Conservation (phyloP, 2,113 vertebrate genomes). For the Otis tarda region DNA sequence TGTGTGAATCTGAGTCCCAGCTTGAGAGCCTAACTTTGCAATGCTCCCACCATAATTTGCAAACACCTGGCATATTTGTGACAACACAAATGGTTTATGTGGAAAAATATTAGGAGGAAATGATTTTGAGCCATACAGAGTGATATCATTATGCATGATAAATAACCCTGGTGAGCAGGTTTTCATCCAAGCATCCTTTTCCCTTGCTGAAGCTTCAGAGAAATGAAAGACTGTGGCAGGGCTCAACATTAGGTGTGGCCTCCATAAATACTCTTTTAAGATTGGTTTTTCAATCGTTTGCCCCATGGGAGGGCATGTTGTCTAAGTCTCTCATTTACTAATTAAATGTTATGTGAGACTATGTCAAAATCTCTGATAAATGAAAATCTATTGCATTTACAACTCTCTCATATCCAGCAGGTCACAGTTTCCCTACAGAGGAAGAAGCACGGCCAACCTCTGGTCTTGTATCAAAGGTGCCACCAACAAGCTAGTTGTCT, state of each 20-base stretch:
- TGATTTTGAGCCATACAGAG: background rate
- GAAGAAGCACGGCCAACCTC: background rate
- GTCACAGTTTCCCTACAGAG: background rate
- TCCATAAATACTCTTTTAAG: background rate
- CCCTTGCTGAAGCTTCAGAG: background rate
- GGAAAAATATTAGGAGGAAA: background rate
- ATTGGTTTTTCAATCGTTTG: background rate
- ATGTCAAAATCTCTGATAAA: background rate
- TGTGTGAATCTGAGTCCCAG: background rate
- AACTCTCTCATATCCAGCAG: background rate
- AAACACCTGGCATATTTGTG: background rate
- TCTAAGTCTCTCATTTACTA: background rate
- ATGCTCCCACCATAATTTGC: background rate
- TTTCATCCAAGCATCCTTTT: background rate
- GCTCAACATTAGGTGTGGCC: background rate
- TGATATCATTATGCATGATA: background rate
- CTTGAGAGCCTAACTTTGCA: background rate
- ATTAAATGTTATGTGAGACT: background rate
- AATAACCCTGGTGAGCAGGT: background rate
- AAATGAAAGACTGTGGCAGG: background rate
- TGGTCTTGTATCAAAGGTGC: background rate
- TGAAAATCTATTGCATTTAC: background rate
- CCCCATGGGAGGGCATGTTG: background rate
- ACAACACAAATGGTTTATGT: background rate
- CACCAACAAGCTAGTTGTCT: background rate